Base-by-base conservation (phyloP, 2,888 invertebrate genomes). In the Oscheius myriophilus region DNA sequence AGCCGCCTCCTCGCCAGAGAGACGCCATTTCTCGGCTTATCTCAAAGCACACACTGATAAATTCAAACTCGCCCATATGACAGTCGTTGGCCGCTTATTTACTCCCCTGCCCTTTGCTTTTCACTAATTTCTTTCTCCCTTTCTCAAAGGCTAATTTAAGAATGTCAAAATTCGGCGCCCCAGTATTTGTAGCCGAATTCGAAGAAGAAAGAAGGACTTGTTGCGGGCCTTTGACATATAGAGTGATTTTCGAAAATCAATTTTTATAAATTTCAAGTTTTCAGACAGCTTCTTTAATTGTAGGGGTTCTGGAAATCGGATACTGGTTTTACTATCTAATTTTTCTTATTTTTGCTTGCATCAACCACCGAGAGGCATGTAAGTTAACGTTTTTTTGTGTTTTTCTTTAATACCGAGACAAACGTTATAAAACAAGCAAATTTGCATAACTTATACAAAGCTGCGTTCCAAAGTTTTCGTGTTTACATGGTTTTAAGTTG, bases 241-340 rank as follows among this genome's bases (percentile, higher is more conserved):
- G 73, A 52, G 75, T 1, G 69, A 25, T 14, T 51, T 55, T 18
- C 59, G 12, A 45, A 3, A 42, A 3, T 39, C 39, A 33, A 23
- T n/a, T 41, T 41, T 21, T 23, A 49, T 12, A 23, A n/a, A 49
- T 4, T 26, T 14, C 2, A 11, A 49, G 6, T 64, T 59, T 59
- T 63, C 67, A 76, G 76, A 69, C 59, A 26, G 70, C 73, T 0
- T 76, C 73, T 14, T 57, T 76, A 14, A 25, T 76, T 4, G 72
- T 76, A 33, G 76, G 67, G 12, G 63, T 67, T 12, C 54, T 76
- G 51, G 76, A 76, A 67, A 68, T 76, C 14, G 67, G 65, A 33
- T 76, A 76, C 51, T 76, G 76, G 76, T 69, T 70, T 16, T 76
- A 76, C 53, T 76, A 76, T 51, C 67, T 67, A 3, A 58, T 76